phyloP scores from a whole-genome alignment of 2,888 invertebrate genomes.

The Drosophila mulleri region DNA sequence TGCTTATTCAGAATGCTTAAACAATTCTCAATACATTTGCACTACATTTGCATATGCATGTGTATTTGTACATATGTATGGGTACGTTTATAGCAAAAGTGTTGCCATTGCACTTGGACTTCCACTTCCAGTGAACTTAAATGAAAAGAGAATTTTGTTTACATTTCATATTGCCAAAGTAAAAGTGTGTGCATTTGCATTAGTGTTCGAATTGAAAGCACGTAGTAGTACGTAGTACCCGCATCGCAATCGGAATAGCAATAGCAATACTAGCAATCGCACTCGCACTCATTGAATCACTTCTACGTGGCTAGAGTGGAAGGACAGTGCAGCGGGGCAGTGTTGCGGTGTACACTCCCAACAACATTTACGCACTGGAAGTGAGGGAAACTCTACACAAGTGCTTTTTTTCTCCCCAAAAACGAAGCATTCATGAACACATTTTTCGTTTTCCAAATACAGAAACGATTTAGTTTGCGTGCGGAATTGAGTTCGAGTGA shows the following conservation, averaged over 20 bases:
- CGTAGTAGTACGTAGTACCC: slow-evolving; percentile 26
- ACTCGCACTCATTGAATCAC: slow-evolving; percentile 41
- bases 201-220: slow-evolving; percentile 27
- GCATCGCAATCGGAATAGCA: slow-evolving; percentile 19
- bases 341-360: slow-evolving; percentile 40
- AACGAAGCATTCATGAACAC: slow-evolving; percentile 56
- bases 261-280: slow-evolving; percentile 12
- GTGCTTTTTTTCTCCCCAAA: slow-evolving; percentile 55
- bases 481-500: slow-evolving; percentile 75
- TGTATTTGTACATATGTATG: slow-evolving; percentile 15
- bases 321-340: slow-evolving; percentile 22
- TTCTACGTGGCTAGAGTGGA: slow-evolving; percentile 24
- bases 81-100: slow-evolving; percentile 11
- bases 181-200: slow-evolving; percentile 40
- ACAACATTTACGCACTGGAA: slow-evolving; percentile 79
- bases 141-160: slow-evolving; percentile 53
- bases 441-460: slow-evolving; percentile 75
- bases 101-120: slow-evolving; percentile 57
- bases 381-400: slow-evolving; percentile 73
- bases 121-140: slow-evolving; percentile 39
- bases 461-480: slow-evolving; percentile 79
- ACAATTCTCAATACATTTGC: background rate
- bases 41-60: background rate
- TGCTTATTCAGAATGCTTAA: slow-evolving; percentile 4
- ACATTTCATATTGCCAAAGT: slow-evolving; percentile 54